Percentiles rank a stretch among this genome's conserved stretches.
These are phyloP conservation scores for Holocentrus rufus DNA, from an alignment of 2,797 vertebrate species.

Conservation along the genomic window DNA sequence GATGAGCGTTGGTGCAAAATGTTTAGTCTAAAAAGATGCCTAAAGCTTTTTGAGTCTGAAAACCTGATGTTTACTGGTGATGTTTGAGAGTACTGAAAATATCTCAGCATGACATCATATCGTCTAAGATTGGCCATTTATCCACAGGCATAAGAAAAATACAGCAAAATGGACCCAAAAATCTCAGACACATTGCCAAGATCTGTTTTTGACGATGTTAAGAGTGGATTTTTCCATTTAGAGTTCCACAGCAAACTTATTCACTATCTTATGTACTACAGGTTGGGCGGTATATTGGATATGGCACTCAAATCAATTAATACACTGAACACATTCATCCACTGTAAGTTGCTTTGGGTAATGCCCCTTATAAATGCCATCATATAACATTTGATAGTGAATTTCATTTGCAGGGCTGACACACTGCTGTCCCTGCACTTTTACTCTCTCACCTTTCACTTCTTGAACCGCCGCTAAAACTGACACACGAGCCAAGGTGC, in stretches of 20 bases:
- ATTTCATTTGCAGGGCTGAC: conserved; percentile 17
- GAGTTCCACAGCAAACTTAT: background rate
- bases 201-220: no score
- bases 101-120: no score
- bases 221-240: no score
- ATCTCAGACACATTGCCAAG: no score
- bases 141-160: no score
- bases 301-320: background rate
- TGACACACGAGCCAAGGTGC: conserved; percentile 56
- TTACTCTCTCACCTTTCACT: conserved; percentile 52
- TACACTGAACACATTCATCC: background rate
- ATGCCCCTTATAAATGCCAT: no score
- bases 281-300: background rate
- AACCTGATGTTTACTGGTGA: no score
- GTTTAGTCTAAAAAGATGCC: no score
- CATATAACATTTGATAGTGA: background rate
- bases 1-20: background rate
- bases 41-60: no score
- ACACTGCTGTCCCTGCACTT: conserved; percentile 27
- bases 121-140: no score
- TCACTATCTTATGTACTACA: background rate
- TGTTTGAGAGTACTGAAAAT: no score
- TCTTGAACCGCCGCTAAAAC: conserved; percentile 52
- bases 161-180: no score
- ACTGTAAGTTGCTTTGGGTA: background rate